Percentiles rank a stretch among this genome's conserved stretches.
These are phyloP conservation scores for Steinernema khuongi DNA, from an alignment of 1,140 invertebrate species.

Conservation along the genomic window DNA sequence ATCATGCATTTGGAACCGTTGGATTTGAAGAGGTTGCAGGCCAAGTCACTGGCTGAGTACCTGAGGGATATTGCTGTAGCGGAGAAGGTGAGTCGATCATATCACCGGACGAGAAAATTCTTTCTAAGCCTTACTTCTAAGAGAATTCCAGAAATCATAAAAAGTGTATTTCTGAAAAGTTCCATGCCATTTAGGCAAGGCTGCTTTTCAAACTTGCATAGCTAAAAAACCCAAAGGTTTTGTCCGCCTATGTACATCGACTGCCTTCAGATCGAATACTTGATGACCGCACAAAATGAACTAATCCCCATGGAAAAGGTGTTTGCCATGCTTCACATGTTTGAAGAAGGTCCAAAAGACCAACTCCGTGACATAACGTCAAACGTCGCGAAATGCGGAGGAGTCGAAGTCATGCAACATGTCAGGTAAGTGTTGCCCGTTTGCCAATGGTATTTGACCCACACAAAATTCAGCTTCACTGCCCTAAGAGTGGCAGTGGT, in stretches of 20 bases:
- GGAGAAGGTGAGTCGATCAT: constrained; percentile 26
- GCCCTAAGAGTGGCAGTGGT: not conserved
- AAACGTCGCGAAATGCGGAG: not conserved
- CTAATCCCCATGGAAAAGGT: not conserved
- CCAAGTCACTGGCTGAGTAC: constrained; percentile 33
- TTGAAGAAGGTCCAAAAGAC: not conserved
- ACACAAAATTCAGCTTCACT: constrained; percentile 3
- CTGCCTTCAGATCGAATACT: not conserved
- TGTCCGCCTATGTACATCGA: too few species aligned
- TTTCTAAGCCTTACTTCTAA: too few species aligned
- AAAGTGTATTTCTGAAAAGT: too few species aligned
- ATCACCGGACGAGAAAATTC: too few species aligned
- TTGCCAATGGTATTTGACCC: too few species aligned
- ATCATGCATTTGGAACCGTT: constrained; percentile 32
- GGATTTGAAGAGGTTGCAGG: constrained; percentile 32
- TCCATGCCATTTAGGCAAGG: too few species aligned
- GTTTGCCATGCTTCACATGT: not conserved
- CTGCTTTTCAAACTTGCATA: too few species aligned
- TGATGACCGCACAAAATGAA: not conserved
- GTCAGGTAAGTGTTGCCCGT: too few species aligned
- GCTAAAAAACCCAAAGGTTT: too few species aligned
- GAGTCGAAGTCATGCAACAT: not conserved
- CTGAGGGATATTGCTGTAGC: constrained; percentile 29
- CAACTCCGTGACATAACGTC: constrained; percentile 3
- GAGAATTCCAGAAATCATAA: too few species aligned